Evolutionary conservation across 2,888 invertebrate species (phyloP).

Genomic region (Harpagoxenus sublaevis): DNA sequence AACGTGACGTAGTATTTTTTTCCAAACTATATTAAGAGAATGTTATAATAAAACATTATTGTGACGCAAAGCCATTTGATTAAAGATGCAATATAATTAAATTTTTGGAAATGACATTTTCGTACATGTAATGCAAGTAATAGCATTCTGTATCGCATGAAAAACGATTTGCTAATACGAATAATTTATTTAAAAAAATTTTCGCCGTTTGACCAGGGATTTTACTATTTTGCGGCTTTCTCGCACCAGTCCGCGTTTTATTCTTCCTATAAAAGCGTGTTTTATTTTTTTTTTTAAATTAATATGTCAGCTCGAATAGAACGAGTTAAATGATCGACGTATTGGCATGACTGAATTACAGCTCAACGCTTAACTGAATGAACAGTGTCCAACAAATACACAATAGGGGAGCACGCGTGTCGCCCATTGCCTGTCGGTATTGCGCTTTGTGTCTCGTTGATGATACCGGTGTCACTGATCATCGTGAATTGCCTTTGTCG

Average conservation of each 20-base stretch:
- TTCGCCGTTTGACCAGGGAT: not conserved
- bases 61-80: not conserved
- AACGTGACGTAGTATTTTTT: slow-evolving; percentile 1
- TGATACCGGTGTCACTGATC: slow-evolving; percentile 68
- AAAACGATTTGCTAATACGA: not conserved
- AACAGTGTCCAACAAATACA: slow-evolving; percentile 52
- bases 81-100: not conserved
- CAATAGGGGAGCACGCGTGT: slow-evolving; percentile 46
- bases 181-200: not conserved
- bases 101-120: not conserved
- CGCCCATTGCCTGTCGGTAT: slow-evolving; percentile 41
- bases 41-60: not conserved
- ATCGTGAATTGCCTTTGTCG: slow-evolving; percentile 69
- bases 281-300: slow-evolving; percentile 22
- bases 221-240: not conserved
- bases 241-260: not conserved
- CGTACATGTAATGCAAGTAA: not conserved
- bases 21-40: not conserved
- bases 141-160: not conserved
- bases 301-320: slow-evolving; percentile 8
- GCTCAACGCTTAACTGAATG: slow-evolving; percentile 29
- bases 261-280: not conserved
- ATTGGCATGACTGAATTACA: slow-evolving; percentile 54
- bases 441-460: slow-evolving; percentile 65
- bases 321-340: slow-evolving; percentile 34